Evolutionary conservation across 2,888 invertebrate species (phyloP), one percentile per base, ranked within the genome.

Genomic region (Entomobrya proxima): DNA sequence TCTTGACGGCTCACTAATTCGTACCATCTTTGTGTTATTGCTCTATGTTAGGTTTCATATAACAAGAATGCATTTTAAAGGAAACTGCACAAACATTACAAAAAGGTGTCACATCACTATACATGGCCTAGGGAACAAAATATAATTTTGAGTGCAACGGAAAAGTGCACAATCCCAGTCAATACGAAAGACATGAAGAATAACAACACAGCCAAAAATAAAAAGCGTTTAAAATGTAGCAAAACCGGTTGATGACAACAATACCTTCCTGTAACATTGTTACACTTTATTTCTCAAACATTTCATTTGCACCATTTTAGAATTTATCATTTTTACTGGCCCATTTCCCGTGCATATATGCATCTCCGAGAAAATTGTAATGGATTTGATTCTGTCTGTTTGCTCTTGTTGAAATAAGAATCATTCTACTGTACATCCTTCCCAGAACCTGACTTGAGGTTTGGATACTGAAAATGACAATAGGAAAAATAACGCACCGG

Each of bases 1-100:
- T 86, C 69, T 44, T 86, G 85, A 85, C 80, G 85, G 18, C 74
- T 76, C 44, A 81, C 81, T 81, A 86, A 86, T 81, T 69, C 69
- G 58, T 61, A 37, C 4, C 24, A 40, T 64, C 18, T 27, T 37
- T 9, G 27, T 52, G 32, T 52, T 2, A 21, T 40, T 1, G 4
- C 67, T 21, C 40, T 64, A 18, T 37, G n/a, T n/a, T n/a, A n/a
- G n/a, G n/a, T 15, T n/a, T 27, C 52, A 37, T 52, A 9, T 55
- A n/a, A n/a, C n/a, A n/a, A n/a, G n/a, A n/a, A n/a, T n/a, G n/a
- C n/a, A n/a, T n/a, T n/a, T n/a, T n/a, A n/a, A n/a, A n/a, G n/a
- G n/a, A n/a, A n/a, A n/a, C n/a, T n/a, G n/a, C n/a, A n/a, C n/a
- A n/a, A n/a, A 61, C n/a, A 35, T 61, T 61, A 18, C 18, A 3